Evolutionary conservation across 1,140 invertebrate genomes (phyloP), one percentile per base, ranked within the genome.

Genomic region (Steinernema khuongi): DNA sequence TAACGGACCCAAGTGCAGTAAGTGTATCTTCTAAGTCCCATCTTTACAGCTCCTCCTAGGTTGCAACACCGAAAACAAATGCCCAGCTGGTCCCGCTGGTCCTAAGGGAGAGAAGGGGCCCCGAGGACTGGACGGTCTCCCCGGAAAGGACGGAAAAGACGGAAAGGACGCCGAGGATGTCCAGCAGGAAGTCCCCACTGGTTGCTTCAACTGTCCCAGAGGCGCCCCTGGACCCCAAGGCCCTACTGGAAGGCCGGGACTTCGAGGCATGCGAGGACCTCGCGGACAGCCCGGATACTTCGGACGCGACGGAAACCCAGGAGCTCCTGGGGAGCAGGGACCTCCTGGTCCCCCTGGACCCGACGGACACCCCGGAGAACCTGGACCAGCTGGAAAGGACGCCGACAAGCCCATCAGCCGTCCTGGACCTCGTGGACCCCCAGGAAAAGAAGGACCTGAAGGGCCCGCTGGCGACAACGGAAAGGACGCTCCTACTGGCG

Each of bases 331-430:
- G n/a, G 76, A 81, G 0, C 30, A 41, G 66, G 73, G 78, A 33
- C 72, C 29, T 1, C 4, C n/a, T 70, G 76, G 78, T 18, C 31
- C 73, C 14, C 69, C 71, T 18, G 79, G 79, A 43, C 68, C 71
- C 22, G 71, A 81, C 43, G 79, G 79, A 17, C 26, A 70, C 18
- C 31, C 74, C 26, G 79, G 79, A 0, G 67, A 41, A 2, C 18
- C 70, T n/a, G 80, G 80, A 29, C 69, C 77, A 1, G 69, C 75
- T 7, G 80, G 80, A 11, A 70, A 32, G 26, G 79, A 80, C 44
- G 79, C 30, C 36, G 79, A 80, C 50, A 81, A 82, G 43, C 79
- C 77, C 19, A 77, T 80, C 28, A 69, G 72, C 11, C 78, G 79
- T 1, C 76, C 70, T 14, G 79, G 79, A 31, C 31, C 68, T 1